Percentiles rank a stretch among this genome's conserved stretches.
These are phyloP conservation scores for Dermatemys mawii DNA, from an alignment of 2,113 vertebrate species.

Conservation along the genomic window DNA sequence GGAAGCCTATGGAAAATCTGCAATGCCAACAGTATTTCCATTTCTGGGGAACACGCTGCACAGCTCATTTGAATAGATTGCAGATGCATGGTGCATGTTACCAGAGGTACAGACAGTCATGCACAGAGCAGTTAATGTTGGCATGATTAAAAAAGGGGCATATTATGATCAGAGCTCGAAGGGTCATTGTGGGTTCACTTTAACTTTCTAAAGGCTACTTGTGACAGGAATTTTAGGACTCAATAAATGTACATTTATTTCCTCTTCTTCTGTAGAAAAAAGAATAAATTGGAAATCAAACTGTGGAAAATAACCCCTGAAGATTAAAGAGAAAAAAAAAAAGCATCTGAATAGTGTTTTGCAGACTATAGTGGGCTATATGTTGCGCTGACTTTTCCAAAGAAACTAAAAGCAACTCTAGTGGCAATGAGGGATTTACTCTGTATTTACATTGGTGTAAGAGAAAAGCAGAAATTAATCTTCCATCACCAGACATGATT, in stretches of 20 bases:
- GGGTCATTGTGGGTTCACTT: background rate
- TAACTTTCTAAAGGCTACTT: background rate
- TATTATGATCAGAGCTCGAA: background rate
- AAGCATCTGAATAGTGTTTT: background rate
- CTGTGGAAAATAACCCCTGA: background rate
- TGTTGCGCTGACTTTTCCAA: background rate
- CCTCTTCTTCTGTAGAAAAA: background rate
- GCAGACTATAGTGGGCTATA: rapidly evolving
- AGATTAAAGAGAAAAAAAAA: background rate
- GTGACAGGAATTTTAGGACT: background rate
- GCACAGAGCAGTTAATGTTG: background rate
- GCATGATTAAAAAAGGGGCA: background rate
- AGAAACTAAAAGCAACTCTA: background rate
- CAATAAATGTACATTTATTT: rapidly evolving
- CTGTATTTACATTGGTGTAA: background rate
- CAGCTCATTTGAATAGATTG: background rate
- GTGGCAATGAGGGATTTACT: background rate
- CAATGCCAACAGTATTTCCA: background rate
- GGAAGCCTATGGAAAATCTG: background rate
- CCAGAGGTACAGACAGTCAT: background rate
- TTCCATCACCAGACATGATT: background rate
- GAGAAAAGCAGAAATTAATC: background rate
- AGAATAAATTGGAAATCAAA: background rate
- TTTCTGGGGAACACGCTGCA: background rate
- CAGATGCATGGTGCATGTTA: background rate